Conservation (phyloP, 2,113 vertebrate genomes). For the Hemibagrus wyckioides region DNA sequence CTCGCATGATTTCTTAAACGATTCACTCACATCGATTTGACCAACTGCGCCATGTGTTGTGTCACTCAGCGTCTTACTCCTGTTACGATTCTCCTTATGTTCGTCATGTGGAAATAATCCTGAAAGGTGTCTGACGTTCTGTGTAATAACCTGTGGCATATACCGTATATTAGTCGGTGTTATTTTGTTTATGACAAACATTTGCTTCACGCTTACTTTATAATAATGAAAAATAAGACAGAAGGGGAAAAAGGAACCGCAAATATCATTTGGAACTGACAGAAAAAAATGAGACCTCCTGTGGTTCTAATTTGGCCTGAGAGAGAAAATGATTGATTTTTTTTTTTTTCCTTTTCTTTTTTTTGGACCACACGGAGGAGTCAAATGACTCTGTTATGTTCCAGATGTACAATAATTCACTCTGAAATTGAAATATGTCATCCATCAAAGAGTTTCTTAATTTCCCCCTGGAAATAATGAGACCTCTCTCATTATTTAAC, state of each 20-base stretch:
- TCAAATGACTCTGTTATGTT: slow-evolving; percentile 59
- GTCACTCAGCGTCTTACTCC: not conserved
- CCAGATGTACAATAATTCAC: slow-evolving; percentile 62
- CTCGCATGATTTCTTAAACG: not conserved
- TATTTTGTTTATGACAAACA: not conserved
- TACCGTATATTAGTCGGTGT: not conserved
- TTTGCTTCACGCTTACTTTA: slow-evolving; percentile 2
- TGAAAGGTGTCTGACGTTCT: not conserved
- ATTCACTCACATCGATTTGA: not conserved
- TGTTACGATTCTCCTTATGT: not conserved
- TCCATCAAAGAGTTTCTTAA: slow-evolving; percentile 66
- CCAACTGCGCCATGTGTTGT: not conserved
- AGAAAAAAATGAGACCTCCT: slow-evolving; percentile 32
- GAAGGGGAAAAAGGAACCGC: slow-evolving; percentile 33
- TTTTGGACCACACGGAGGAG: slow-evolving; percentile 47
- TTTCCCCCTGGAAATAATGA: slow-evolving; percentile 66
- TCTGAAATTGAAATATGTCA: slow-evolving; percentile 51
- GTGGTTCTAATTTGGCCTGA: slow-evolving; percentile 48
- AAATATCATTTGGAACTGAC: slow-evolving; percentile 27
- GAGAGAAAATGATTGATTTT: slow-evolving; percentile 58
- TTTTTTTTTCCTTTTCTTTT: not conserved
- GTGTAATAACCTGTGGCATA: not conserved
- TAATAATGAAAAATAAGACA: slow-evolving; percentile 33
- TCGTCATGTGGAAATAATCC: not conserved
- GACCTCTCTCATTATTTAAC: slow-evolving; percentile 53